Percentiles rank a stretch among this genome's conserved stretches.
phyloP scores from a whole-genome alignment of 2,888 invertebrate species.

The Epinotia ramella region DNA sequence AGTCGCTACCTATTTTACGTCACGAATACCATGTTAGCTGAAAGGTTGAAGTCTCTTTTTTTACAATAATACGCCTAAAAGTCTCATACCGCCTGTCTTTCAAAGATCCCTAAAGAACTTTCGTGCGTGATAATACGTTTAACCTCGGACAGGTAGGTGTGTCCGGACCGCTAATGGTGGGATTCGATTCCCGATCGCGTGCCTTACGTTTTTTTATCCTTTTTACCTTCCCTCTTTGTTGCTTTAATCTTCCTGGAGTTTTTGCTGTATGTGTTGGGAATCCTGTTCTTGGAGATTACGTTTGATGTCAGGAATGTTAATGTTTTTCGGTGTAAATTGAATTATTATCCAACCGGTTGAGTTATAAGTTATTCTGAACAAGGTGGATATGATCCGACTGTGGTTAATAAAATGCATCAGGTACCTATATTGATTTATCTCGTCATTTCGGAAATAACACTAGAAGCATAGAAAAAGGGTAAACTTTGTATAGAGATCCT shows the following conservation, averaged over 20 bases:
- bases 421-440: too few relatives aligned
- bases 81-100: neutral
- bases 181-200: constrained; percentile 78
- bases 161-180: constrained; percentile 71
- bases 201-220: constrained; percentile 58
- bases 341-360: constrained; percentile 15
- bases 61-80: too few relatives aligned
- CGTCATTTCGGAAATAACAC: too few relatives aligned
- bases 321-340: constrained; percentile 20
- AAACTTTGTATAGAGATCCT: too few relatives aligned
- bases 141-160: constrained; percentile 69
- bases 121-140: constrained; percentile 55
- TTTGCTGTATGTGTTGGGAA: constrained; percentile 39
- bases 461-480: too few relatives aligned
- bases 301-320: constrained; percentile 21
- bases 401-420: too few relatives aligned
- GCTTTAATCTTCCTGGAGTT: constrained; percentile 40
- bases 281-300: constrained; percentile 28
- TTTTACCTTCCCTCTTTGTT: constrained; percentile 37
- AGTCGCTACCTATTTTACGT: too few relatives aligned
- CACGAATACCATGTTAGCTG: too few relatives aligned
- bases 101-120: constrained; percentile 11
- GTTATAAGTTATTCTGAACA: neutral
- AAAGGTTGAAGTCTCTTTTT: neutral
- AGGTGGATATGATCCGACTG: neutral